These are phyloP conservation scores for Desmophyllum pertusum DNA, from an alignment of 92 coral and sea anemone genomes.

Conservation along the genomic window DNA sequence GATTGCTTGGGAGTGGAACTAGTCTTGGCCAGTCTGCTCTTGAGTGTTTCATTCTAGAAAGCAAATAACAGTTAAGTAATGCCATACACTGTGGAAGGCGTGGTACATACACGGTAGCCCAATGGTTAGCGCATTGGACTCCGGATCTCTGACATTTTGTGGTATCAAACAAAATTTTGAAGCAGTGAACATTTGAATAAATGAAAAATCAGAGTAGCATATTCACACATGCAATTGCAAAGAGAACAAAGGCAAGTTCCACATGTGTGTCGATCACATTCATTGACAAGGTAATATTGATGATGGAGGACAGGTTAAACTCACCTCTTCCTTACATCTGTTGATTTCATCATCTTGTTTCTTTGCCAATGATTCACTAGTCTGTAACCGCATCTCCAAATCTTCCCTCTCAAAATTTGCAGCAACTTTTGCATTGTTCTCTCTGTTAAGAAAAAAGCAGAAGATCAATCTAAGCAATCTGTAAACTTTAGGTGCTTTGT, in stretches of 20 bases:
- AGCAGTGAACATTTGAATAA: too few species aligned
- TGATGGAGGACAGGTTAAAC: not conserved
- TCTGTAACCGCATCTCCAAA: slow-evolving; percentile 54
- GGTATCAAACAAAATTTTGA: too few species aligned
- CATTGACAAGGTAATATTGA: too few species aligned
- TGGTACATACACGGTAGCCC: too few species aligned
- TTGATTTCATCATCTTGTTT: slow-evolving; percentile 68
- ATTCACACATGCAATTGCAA: too few species aligned
- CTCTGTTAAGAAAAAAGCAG: slow-evolving; percentile 31
- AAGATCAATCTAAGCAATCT: too few species aligned
- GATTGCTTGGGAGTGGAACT: not conserved
- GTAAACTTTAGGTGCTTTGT: too few species aligned
- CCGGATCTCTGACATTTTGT: too few species aligned
- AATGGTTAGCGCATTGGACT: too few species aligned
- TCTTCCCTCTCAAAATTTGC: slow-evolving; percentile 49
- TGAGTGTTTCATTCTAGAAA: slow-evolving; percentile 21
- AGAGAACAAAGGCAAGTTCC: too few species aligned
- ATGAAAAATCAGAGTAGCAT: too few species aligned
- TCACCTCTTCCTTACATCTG: slow-evolving; percentile 76
- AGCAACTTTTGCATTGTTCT: slow-evolving; percentile 45
- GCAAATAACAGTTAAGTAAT: not conserved
- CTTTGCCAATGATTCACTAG: slow-evolving; percentile 38
- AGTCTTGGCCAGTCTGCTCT: not conserved
- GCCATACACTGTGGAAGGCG: not conserved
- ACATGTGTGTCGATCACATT: too few species aligned